These are phyloP conservation scores for Umimayanthus chanpuru DNA, from an alignment of 92 coral and sea anemone genomes.

Conservation along the genomic window DNA sequence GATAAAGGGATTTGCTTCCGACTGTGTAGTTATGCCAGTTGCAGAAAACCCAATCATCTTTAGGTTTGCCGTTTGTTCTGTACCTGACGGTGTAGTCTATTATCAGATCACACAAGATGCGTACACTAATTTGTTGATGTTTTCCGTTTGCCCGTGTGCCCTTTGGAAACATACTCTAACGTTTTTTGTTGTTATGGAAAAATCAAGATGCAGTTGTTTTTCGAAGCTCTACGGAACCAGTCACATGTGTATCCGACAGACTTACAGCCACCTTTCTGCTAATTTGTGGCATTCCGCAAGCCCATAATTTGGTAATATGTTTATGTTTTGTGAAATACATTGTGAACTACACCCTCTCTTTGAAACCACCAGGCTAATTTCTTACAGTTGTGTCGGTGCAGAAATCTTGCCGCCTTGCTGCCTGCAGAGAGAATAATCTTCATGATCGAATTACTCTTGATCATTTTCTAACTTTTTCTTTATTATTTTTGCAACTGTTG, in stretches of 20 bases:
- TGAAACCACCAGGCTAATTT: not conserved
- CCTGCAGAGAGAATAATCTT: not conserved
- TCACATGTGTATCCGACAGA: not conserved
- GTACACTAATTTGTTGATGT: not conserved
- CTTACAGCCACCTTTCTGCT: not conserved
- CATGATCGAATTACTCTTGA: not conserved
- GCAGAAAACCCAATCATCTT: no score
- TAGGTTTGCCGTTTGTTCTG: not conserved
- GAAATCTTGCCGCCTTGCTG: no score
- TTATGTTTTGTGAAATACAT: not conserved
- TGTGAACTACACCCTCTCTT: not conserved
- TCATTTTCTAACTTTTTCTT: not conserved
- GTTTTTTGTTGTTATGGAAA: not conserved
- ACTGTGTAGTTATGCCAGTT: no score
- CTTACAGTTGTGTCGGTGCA: no score
- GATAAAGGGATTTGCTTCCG: not conserved
- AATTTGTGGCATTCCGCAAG: not conserved
- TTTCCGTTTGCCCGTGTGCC: not conserved
- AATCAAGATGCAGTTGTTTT: not conserved
- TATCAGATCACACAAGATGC: not conserved
- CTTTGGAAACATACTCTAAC: not conserved
- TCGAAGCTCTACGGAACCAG: not conserved
- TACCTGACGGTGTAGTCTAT: not conserved
- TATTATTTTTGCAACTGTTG: not conserved
- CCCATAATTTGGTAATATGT: not conserved